A percentile compares a stretch with the other conserved stretches of the same genome.
These are phyloP conservation scores for Rhagium mordax DNA, from an alignment of 2,888 invertebrate species.

Conservation along the genomic window DNA sequence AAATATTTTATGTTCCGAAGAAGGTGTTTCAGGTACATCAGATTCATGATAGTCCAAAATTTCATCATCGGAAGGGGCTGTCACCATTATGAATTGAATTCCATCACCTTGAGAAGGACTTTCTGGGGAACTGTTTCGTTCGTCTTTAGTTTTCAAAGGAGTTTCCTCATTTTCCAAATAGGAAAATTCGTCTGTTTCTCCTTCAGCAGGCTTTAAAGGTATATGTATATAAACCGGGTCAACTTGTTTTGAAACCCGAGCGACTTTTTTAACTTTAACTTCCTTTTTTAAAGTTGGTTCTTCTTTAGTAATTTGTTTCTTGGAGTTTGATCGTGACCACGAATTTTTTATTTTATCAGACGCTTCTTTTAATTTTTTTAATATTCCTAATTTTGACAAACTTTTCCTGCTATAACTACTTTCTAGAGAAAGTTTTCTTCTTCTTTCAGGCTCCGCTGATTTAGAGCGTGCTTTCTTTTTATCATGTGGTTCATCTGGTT, in stretches of 20 bases:
- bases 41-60: constrained; percentile 59
- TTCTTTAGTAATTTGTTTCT: constrained; percentile 48
- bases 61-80: constrained; percentile 69
- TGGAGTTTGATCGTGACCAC: constrained; percentile 51
- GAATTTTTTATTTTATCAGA: constrained; percentile 64
- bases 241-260: constrained; percentile 40
- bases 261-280: constrained; percentile 39
- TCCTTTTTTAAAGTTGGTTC: constrained; percentile 41
- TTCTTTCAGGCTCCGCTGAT: constrained; percentile 63
- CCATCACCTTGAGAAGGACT: constrained; percentile 46
- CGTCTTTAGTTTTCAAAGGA: neutral
- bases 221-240: constrained; percentile 67
- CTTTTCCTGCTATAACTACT: constrained; percentile 64
- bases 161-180: constrained; percentile 60
- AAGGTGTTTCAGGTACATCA: constrained; percentile 65
- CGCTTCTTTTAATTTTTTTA: constrained; percentile 63
- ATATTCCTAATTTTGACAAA: constrained; percentile 58
- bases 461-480: constrained; percentile 54
- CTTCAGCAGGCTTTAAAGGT: constrained; percentile 67
- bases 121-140: constrained; percentile 37
- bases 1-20: constrained; percentile 57
- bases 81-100: constrained; percentile 67
- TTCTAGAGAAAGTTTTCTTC: constrained; percentile 61
- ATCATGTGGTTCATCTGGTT: constrained; percentile 6
- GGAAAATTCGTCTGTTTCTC: constrained; percentile 66